Evolutionary conservation across 2,888 invertebrate species (phyloP).

Genomic region (Lymantria monacha): DNA sequence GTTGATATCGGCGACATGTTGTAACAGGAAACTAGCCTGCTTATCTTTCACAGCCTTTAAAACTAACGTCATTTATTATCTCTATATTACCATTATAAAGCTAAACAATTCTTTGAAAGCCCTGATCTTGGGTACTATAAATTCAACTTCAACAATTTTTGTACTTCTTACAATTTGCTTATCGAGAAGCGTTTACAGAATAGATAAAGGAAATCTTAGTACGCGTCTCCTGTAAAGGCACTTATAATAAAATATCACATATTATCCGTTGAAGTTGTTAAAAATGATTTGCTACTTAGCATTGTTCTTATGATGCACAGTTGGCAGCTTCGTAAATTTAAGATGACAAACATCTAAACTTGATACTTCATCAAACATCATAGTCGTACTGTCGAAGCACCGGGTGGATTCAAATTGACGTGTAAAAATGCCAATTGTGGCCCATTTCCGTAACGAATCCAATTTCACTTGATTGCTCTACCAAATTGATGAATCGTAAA

Average conservation of each 20-base stretch:
- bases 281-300: not conserved
- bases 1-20: constrained; percentile 39
- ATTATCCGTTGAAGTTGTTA: not conserved
- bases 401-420: constrained; percentile 46
- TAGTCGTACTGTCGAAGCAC: constrained; percentile 35
- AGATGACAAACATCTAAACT: constrained; percentile 14
- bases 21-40: constrained; percentile 28
- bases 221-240: not conserved
- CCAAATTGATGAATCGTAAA: constrained; percentile 54
- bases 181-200: not conserved
- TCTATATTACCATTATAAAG: not conserved
- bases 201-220: not conserved
- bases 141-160: not conserved
- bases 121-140: not conserved
- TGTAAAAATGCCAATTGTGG: constrained; percentile 56
- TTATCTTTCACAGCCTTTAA: constrained; percentile 25
- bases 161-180: not conserved
- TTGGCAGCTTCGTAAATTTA: constrained; percentile 10
- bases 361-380: constrained; percentile 29
- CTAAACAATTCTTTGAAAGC: not conserved
- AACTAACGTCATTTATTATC: constrained; percentile 7
- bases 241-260: not conserved
- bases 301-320: not conserved
- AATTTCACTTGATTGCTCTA: constrained; percentile 51
- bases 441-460: constrained; percentile 52